Evolutionary conservation across 1,140 invertebrate genomes (phyloP).

Genomic region (Gryllus bimaculatus): DNA sequence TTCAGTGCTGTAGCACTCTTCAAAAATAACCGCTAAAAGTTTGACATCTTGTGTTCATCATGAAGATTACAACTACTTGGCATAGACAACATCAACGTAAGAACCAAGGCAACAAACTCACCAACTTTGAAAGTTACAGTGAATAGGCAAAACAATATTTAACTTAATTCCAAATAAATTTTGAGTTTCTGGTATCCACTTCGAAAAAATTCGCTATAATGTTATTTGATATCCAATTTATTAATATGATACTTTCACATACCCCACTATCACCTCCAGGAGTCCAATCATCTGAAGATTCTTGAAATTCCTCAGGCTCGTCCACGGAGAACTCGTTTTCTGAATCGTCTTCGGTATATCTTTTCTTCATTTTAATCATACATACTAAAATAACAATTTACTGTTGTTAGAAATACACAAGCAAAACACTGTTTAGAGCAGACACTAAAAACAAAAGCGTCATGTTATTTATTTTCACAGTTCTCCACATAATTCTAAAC

Average conservation of each 20-base stretch:
- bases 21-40: too few species aligned
- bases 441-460: too few species aligned
- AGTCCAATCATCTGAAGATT: slow-evolving; percentile 38
- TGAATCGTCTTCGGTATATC: slow-evolving; percentile 19
- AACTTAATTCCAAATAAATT: background rate
- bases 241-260: background rate
- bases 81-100: background rate
- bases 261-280: slow-evolving; percentile 31
- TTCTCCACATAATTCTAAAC: too few species aligned
- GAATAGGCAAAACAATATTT: background rate
- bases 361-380: slow-evolving; percentile 18
- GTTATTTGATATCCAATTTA: background rate
- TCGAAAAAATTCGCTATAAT: background rate
- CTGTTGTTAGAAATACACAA: too few species aligned
- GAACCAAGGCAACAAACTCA: background rate
- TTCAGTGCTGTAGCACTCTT: too few species aligned
- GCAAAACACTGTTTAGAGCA: too few species aligned
- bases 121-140: background rate
- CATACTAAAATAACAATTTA: too few species aligned
- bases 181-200: background rate
- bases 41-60: background rate
- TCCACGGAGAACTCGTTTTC: slow-evolving; percentile 39
- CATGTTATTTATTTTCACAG: too few species aligned
- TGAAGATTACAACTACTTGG: background rate
- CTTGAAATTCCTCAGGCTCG: slow-evolving; percentile 39